Conservation (phyloP, 2,888 invertebrate species). For the Phytoseiulus persimilis region DNA sequence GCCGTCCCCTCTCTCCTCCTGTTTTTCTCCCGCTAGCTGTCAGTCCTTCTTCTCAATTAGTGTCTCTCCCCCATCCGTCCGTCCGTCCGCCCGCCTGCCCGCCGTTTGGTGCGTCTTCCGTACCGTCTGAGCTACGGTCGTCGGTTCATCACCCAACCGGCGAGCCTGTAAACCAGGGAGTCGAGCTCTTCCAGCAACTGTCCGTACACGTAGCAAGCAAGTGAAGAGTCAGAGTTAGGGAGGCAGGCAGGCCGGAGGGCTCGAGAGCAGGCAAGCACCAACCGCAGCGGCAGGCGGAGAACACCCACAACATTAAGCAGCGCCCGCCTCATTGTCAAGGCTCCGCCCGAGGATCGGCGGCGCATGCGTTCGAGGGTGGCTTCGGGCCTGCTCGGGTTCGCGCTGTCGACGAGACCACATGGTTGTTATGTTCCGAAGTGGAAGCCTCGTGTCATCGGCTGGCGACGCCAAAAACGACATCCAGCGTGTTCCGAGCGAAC, state of each 20-base stretch:
- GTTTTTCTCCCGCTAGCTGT: background rate
- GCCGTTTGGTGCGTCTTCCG: background rate
- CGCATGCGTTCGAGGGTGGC: background rate
- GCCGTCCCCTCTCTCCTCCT: background rate
- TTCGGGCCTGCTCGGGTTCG: background rate
- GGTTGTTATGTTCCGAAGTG: background rate
- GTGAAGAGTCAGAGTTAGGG: background rate
- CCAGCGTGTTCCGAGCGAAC: background rate
- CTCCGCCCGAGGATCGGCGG: background rate
- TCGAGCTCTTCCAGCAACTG: background rate
- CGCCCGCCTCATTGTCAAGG: background rate
- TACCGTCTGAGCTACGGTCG: background rate
- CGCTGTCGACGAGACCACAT: background rate
- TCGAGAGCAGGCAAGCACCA: slow-evolving; percentile 5
- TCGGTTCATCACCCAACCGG: background rate
- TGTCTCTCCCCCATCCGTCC: background rate
- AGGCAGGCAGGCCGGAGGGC: background rate
- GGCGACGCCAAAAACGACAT: background rate
- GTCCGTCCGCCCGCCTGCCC: background rate
- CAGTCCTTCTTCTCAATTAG: background rate
- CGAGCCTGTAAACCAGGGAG: background rate
- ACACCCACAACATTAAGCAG: slow-evolving; percentile 5
- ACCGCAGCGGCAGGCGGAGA: background rate
- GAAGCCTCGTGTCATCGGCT: background rate
- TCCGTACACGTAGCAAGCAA: background rate